These are phyloP conservation scores for Saxicola maurus DNA, from an alignment of 2,797 vertebrate genomes.

Conservation along the genomic window DNA sequence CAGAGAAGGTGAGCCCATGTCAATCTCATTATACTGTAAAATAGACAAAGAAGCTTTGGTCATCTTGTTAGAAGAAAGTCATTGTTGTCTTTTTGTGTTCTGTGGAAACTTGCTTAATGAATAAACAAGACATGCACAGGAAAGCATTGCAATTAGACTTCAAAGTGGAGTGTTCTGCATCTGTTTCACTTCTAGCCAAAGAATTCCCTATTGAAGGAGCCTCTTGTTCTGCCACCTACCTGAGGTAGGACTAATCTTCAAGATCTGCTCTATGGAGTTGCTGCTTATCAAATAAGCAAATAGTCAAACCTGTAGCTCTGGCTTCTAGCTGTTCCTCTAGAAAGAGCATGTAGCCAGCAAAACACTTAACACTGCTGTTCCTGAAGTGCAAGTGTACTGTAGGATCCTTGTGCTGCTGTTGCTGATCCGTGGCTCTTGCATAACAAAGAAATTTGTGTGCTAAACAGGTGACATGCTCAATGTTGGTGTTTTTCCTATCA, in stretches of 20 bases:
- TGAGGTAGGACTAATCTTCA: conserved; percentile 32
- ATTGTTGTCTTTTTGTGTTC: not conserved
- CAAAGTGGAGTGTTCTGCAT: conserved; percentile 26
- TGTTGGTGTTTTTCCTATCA: not conserved
- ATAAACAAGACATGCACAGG: not conserved
- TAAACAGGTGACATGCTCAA: not conserved
- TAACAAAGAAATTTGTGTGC: not conserved
- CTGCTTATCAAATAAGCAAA: not conserved
- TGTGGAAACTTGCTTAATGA: not conserved
- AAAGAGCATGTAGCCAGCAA: conserved; percentile 20
- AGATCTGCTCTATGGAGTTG: not conserved
- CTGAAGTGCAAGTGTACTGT: not conserved
- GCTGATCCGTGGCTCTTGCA: not conserved
- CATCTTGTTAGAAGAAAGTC: not conserved
- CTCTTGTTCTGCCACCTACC: conserved; percentile 39
- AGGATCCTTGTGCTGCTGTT: conserved; percentile 7
- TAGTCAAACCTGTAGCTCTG: not conserved
- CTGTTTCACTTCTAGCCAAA: conserved; percentile 52
- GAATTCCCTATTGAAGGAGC: conserved; percentile 41
- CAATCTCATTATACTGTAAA: not conserved
- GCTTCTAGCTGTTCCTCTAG: conserved; percentile 31
- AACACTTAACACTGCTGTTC: not conserved
- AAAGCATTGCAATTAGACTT: not conserved
- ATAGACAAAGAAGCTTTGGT: not conserved
- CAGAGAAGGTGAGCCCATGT: not conserved